These are phyloP conservation scores for Globodera ellingtonae DNA, from an alignment of 1,140 invertebrate genomes.

Conservation along the genomic window DNA sequence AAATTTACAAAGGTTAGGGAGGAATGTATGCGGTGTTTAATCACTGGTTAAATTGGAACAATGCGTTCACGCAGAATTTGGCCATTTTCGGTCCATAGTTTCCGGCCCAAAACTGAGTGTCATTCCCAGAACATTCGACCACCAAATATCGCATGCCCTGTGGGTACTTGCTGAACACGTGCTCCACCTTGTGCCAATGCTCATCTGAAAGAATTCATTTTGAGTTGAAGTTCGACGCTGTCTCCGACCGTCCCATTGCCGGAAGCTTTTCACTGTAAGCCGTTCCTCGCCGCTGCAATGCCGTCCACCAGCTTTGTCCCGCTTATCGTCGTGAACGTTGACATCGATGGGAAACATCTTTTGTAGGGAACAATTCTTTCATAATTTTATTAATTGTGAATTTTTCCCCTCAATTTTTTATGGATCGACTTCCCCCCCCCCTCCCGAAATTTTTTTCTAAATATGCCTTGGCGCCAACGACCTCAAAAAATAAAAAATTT, in stretches of 20 bases:
- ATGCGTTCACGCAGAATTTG: slow-evolving; percentile 29
- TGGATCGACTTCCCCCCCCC: too few species aligned
- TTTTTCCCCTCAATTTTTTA: too few species aligned
- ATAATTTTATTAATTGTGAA: too few species aligned
- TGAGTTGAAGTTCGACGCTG: background rate
- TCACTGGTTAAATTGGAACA: slow-evolving; percentile 30
- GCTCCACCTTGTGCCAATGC: slow-evolving; percentile 29
- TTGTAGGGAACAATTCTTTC: background rate
- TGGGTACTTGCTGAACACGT: slow-evolving; percentile 30
- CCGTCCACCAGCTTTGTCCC: too few species aligned
- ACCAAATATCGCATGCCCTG: slow-evolving; percentile 21
- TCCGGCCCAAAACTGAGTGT: slow-evolving; percentile 37
- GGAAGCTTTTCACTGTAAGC: background rate
- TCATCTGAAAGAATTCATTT: slow-evolving; percentile 24
- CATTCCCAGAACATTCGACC: slow-evolving; percentile 32
- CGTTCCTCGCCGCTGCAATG: background rate
- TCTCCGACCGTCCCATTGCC: slow-evolving; percentile 38
- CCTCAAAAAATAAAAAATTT: too few species aligned
- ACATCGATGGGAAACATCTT: background rate
- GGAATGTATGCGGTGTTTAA: too few species aligned
- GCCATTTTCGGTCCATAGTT: slow-evolving; percentile 41
- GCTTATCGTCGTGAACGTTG: too few species aligned
- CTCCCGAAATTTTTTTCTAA: too few species aligned
- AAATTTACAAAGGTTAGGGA: too few species aligned
- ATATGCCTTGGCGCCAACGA: too few species aligned